A percentile compares a stretch with the other conserved stretches of the same genome.
These are phyloP conservation scores for Silurus lanzhouensis DNA, from an alignment of 2,797 vertebrate genomes.

Conservation along the genomic window DNA sequence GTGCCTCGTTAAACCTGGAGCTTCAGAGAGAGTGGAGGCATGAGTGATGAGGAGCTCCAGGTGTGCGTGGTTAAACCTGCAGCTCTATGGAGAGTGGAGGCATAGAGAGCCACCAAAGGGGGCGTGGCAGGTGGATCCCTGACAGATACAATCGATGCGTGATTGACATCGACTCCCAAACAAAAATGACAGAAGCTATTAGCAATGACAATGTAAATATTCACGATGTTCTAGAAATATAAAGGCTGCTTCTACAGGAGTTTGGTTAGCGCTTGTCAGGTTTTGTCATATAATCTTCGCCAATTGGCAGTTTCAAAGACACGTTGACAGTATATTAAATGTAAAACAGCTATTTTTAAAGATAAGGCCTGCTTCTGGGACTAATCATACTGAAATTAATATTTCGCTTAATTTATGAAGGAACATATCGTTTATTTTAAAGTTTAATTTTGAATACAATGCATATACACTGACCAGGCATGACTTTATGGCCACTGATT, in stretches of 20 bases:
- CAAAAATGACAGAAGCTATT: neutral
- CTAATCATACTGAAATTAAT: neutral
- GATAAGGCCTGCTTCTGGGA: neutral
- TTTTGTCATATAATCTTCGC: neutral
- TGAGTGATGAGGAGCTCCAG: too few species aligned
- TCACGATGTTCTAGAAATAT: neutral
- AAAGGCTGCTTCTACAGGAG: neutral
- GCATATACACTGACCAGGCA: too few species aligned
- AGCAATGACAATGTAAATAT: neutral
- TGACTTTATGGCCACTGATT: too few species aligned
- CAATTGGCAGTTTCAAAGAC: neutral
- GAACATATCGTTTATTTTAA: neutral
- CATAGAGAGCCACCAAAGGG: too few species aligned
- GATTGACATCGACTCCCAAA: neutral
- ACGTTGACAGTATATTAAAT: neutral
- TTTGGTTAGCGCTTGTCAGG: neutral
- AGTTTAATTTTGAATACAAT: neutral
- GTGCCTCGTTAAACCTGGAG: too few species aligned
- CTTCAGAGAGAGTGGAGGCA: too few species aligned
- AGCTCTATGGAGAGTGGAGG: too few species aligned
- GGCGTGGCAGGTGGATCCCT: too few species aligned
- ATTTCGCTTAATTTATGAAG: neutral
- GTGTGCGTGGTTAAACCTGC: too few species aligned
- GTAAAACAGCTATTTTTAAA: neutral
- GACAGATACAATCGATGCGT: neutral